These are phyloP conservation scores for Meriones psammophilus DNA, from an alignment of 2,797 vertebrate genomes.

Conservation along the genomic window DNA sequence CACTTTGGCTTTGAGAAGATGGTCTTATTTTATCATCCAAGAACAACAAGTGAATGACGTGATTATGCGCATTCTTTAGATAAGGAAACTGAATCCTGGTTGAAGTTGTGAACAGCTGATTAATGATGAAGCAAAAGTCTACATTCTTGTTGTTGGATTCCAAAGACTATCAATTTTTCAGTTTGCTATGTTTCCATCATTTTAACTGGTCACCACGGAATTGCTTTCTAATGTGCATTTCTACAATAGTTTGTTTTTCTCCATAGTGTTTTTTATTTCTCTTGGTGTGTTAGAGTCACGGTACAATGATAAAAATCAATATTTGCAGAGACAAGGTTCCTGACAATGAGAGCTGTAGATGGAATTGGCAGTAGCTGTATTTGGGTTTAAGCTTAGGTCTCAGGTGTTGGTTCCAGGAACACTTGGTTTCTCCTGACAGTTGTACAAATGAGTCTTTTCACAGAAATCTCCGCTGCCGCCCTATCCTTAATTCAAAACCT, in stretches of 20 bases:
- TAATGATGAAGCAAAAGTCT: neutral
- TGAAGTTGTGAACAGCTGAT: neutral
- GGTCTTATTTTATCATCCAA: conserved; percentile 4
- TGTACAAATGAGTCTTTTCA: neutral
- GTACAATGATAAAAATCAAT: neutral
- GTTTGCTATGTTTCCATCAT: neutral
- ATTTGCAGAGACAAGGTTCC: neutral
- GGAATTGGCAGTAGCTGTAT: neutral
- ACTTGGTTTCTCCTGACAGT: neutral
- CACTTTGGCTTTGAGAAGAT: neutral
- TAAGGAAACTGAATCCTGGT: neutral
- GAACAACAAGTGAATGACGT: neutral
- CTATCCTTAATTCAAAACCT: neutral
- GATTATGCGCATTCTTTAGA: neutral
- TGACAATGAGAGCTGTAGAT: no score
- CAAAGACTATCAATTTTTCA: neutral
- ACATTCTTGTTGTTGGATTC: neutral
- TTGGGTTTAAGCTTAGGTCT: neutral
- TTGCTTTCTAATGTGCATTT: neutral
- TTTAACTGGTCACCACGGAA: neutral
- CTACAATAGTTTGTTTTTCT: neutral
- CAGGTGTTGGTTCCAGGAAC: neutral
- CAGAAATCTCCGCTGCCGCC: neutral
- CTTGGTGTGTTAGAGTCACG: neutral
- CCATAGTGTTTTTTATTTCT: neutral